Conservation (phyloP, 2,888 invertebrate genomes). For the Pasiphila rectangulata region DNA sequence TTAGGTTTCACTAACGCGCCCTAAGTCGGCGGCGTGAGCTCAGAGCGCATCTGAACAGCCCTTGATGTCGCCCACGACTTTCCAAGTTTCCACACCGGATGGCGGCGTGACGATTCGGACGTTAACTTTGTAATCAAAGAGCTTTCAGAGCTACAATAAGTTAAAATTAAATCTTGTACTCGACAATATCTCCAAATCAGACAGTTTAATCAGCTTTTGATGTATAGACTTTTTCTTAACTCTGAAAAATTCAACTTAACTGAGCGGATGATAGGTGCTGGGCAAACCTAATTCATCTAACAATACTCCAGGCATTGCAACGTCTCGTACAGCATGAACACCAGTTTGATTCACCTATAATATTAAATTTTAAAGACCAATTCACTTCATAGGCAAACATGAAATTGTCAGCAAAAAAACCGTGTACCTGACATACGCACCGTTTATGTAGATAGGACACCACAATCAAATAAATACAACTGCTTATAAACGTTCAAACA, state of each 20-base stretch:
- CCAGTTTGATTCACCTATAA: too few relatives aligned
- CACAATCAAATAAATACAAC: conserved; percentile 12
- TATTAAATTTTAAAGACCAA: too few relatives aligned
- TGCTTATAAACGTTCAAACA: conserved; percentile 22
- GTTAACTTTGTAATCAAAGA: conserved; percentile 17
- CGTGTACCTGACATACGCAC: too few relatives aligned
- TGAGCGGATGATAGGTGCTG: too few relatives aligned
- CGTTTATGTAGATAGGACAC: background rate
- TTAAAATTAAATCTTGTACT: too few relatives aligned
- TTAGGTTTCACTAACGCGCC: conserved; percentile 72
- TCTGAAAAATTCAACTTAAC: too few relatives aligned
- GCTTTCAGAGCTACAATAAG: conserved; percentile 5
- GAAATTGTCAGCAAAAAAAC: background rate
- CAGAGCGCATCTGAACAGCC: conserved; percentile 46
- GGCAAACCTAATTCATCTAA: too few relatives aligned
- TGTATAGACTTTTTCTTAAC: too few relatives aligned
- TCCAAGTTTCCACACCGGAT: conserved; percentile 27
- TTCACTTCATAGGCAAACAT: background rate
- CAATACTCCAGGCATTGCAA: too few relatives aligned
- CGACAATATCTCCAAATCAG: too few relatives aligned
- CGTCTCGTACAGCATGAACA: too few relatives aligned
- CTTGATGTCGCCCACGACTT: conserved; percentile 45
- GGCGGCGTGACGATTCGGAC: conserved; percentile 30
- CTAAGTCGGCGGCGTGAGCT: conserved; percentile 42
- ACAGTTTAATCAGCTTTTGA: too few relatives aligned